Percentiles rank a stretch among this genome's conserved stretches.
These are phyloP conservation scores for Melieria picta DNA, from an alignment of 2,888 invertebrate genomes.

Conservation along the genomic window DNA sequence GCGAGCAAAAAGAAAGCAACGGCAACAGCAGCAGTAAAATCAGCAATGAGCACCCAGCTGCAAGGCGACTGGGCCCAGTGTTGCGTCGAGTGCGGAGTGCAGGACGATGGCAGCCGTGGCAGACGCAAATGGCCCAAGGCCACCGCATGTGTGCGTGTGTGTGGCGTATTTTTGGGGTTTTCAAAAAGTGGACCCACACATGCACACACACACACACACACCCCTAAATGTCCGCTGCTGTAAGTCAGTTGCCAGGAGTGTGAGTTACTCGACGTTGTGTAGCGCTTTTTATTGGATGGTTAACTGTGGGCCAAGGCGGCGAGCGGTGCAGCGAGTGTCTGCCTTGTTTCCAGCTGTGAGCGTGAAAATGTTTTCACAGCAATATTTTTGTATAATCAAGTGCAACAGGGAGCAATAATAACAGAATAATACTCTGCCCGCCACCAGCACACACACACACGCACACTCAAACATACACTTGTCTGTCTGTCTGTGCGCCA, in stretches of 20 bases:
- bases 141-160: not conserved
- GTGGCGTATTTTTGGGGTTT: not conserved
- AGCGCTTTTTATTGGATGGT: too few species aligned
- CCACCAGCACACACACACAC: constrained; percentile 10
- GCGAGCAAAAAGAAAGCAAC: constrained; percentile 12
- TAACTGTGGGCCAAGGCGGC: too few species aligned
- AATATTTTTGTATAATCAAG: constrained; percentile 29
- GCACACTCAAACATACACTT: constrained; percentile 1
- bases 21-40: constrained; percentile 2
- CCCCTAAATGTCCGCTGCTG: not conserved
- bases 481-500: not conserved
- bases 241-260: too few species aligned
- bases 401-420: constrained; percentile 22
- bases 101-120: not conserved
- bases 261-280: too few species aligned
- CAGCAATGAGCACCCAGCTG: not conserved
- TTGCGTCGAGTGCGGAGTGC: constrained; percentile 1
- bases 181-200: not conserved
- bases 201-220: not conserved
- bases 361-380: constrained; percentile 22
- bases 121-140: constrained; percentile 27
- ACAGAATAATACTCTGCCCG: constrained; percentile 9
- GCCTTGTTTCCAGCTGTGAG: constrained; percentile 17
- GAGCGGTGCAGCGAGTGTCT: too few species aligned
- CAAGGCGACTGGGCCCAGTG: not conserved